These are phyloP conservation scores for Caradrina kadenii DNA, from an alignment of 2,888 invertebrate genomes.

Conservation along the genomic window DNA sequence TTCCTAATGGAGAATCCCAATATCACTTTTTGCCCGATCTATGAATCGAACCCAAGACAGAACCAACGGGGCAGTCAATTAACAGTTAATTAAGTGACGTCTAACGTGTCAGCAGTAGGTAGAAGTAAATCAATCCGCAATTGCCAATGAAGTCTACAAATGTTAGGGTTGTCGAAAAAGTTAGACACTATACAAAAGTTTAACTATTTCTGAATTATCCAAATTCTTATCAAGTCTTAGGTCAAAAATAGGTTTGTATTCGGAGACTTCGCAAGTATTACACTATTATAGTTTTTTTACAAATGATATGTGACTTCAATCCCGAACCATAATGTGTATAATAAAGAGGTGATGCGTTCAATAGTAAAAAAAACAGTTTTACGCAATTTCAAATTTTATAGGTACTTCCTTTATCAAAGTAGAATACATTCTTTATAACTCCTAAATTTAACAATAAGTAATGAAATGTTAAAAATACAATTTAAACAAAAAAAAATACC, in stretches of 20 bases:
- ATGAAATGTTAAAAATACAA: neutral
- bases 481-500: neutral
- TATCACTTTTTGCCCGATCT: no score
- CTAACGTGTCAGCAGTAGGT: constrained; percentile 28
- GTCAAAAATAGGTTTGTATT: constrained; percentile 9
- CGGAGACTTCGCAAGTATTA: neutral
- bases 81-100: constrained; percentile 25
- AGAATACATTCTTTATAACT: no score
- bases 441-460: neutral
- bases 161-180: constrained; percentile 41
- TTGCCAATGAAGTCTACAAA: constrained; percentile 51
- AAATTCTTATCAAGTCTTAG: constrained; percentile 23
- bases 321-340: no score
- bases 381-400: no score
- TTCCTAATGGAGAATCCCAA: no score
- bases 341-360: no score
- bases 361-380: no score
- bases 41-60: no score
- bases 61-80: no score
- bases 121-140: constrained; percentile 46
- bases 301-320: no score
- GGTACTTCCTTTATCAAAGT: no score
- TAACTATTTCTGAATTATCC: constrained; percentile 28
- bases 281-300: no score
- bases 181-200: constrained; percentile 27